Percentiles rank a stretch among this genome's conserved stretches.
Evolutionary conservation across 1,140 invertebrate species (phyloP).

Genomic region (Micrasema longulum): DNA sequence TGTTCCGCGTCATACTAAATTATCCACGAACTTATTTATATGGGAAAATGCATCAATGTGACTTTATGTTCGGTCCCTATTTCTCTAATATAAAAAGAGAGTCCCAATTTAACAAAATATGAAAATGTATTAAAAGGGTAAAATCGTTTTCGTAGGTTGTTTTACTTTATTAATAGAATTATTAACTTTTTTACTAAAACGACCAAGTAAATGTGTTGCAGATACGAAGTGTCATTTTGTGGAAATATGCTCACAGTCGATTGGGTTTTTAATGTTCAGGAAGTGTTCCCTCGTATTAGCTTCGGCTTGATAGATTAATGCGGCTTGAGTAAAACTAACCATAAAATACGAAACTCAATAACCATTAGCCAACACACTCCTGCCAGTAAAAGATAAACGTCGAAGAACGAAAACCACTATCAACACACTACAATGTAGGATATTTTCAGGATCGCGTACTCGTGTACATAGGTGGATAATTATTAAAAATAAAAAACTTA

Average conservation of each 20-base stretch:
- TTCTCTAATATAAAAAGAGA: neutral
- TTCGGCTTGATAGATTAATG: constrained; percentile 21
- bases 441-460: too few relatives aligned
- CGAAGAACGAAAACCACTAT: too few relatives aligned
- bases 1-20: constrained; percentile 30
- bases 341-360: constrained; percentile 38
- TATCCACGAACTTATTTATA: constrained; percentile 39
- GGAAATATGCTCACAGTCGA: constrained; percentile 21
- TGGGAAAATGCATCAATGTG: constrained; percentile 21
- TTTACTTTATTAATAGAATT: too few relatives aligned
- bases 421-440: too few relatives aligned
- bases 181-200: too few relatives aligned
- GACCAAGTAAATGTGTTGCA: too few relatives aligned
- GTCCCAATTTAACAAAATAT: neutral
- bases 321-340: constrained; percentile 21
- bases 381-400: neutral
- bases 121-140: too few relatives aligned
- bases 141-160: too few relatives aligned
- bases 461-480: too few relatives aligned
- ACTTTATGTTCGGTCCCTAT: constrained; percentile 3
- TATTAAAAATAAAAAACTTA: too few relatives aligned
- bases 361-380: constrained; percentile 40
- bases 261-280: constrained; percentile 34
- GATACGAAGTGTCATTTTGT: neutral
- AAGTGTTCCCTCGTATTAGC: constrained; percentile 20